Evolutionary conservation across 2,113 vertebrate genomes (phyloP), one percentile per base, ranked within the genome.

Genomic region (Manacus vitellinus): DNA sequence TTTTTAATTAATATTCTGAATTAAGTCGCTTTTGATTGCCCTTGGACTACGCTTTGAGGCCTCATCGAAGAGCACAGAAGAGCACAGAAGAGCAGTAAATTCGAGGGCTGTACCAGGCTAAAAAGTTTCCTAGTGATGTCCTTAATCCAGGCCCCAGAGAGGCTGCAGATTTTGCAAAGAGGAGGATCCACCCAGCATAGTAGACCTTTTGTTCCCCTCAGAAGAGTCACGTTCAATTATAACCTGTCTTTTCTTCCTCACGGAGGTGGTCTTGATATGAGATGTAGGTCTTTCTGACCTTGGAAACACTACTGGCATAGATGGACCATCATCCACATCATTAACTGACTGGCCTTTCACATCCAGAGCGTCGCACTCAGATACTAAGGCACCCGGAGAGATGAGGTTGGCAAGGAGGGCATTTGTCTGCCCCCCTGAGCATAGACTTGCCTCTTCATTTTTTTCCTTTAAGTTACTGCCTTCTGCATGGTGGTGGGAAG

Each of bases 391-490:
- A 62, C 8, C 28, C 28, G 15, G 33, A 41, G 67, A 56, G 30
- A 22, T 12, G 3, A 52, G 49, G 28, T 52, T 28, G 15, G 12
- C 14, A 58, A 56, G 24, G 7, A 51, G 21, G 5, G 13, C 3
- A 6, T 63, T 74, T 4, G 3, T 22, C 30, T 52, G 19, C 8
- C 4, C 4, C 13, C 5, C 8, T 2, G 1, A 43, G 14, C 4
- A 3, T 22, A 59, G 4, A 4, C n/a, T 51, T 46, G 6, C 16
- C 18, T 85, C 28, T 22, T 68, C 71, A 52, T 15, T 17, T 22
- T 71, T 46, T 54, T 62, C 49, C n/a, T 68, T 52, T 5, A 73
- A 89, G 35, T 18, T 71, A 82, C 63, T 70, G 37, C 30, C 18
- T 49, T 77, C 46, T n/a, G 52, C 4, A 31, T 49, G 16, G 17